Evolutionary conservation across 2,888 invertebrate genomes (phyloP).

Genomic region (Brenthis daphne): DNA sequence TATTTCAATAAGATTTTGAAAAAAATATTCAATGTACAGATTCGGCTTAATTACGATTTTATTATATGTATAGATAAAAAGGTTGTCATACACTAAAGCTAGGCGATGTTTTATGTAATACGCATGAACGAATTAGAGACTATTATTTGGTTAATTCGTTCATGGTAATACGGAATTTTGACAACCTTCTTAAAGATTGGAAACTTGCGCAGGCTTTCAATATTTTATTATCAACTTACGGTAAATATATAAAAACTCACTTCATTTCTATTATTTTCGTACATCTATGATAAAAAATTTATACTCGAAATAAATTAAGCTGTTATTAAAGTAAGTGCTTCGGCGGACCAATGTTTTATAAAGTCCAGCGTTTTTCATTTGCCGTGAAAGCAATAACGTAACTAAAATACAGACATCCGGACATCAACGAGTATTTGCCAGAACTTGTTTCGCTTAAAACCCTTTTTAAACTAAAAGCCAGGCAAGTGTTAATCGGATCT

Average conservation of each 20-base stretch:
- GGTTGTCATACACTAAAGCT: too few species aligned
- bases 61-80: too few species aligned
- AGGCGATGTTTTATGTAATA: too few species aligned
- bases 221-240: background rate
- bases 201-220: too few species aligned
- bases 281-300: conserved; percentile 9
- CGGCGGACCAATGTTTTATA: conserved; percentile 32
- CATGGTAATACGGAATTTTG: too few species aligned
- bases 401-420: conserved; percentile 32
- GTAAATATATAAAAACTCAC: background rate
- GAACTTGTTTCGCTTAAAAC: conserved; percentile 33
- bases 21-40: too few species aligned
- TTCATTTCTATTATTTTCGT: conserved; percentile 10
- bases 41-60: too few species aligned
- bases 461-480: conserved; percentile 33
- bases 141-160: too few species aligned
- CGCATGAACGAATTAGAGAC: too few species aligned
- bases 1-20: too few species aligned
- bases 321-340: conserved; percentile 37
- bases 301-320: conserved; percentile 33
- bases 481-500: conserved; percentile 33
- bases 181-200: too few species aligned
- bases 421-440: conserved; percentile 33
- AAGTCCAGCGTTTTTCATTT: conserved; percentile 38
- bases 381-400: conserved; percentile 38